phyloP scores from a whole-genome alignment of 2,113 vertebrate genomes.

The Pteropus alecto region DNA sequence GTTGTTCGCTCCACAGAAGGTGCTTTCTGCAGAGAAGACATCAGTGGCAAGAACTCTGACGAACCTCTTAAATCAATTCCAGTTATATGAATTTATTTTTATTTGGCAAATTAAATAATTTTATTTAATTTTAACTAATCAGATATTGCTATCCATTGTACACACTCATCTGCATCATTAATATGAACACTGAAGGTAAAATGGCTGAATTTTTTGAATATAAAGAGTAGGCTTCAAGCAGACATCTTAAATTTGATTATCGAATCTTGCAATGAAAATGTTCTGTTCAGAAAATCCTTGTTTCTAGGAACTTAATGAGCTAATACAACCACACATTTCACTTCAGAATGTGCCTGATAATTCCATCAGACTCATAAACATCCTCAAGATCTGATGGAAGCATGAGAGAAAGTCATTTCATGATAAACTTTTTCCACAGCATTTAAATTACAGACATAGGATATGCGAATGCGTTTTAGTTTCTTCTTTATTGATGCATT shows the following conservation, averaged over 20 bases:
- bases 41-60: background rate
- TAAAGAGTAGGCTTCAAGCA: background rate
- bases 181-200: background rate
- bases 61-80: background rate
- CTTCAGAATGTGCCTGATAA: background rate
- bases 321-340: background rate
- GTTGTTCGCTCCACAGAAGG: background rate
- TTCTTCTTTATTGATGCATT: slow-evolving; percentile 18
- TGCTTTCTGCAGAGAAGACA: background rate
- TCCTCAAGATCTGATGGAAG: background rate
- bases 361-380: background rate
- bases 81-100: slow-evolving; percentile 18
- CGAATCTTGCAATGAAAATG: background rate
- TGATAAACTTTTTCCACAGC: background rate
- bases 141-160: background rate
- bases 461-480: slow-evolving; percentile 39
- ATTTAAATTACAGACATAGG: background rate
- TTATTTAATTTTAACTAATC: slow-evolving; percentile 44
- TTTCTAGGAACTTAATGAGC: slow-evolving; percentile 28
- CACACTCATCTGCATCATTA: background rate
- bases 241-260: slow-evolving; percentile 7
- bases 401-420: background rate
- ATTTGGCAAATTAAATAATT: slow-evolving; percentile 38
- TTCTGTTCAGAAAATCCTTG: slow-evolving; percentile 35
- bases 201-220: background rate